Conservation (phyloP, 2,113 vertebrate genomes). For the Spilogale gracilis region DNA sequence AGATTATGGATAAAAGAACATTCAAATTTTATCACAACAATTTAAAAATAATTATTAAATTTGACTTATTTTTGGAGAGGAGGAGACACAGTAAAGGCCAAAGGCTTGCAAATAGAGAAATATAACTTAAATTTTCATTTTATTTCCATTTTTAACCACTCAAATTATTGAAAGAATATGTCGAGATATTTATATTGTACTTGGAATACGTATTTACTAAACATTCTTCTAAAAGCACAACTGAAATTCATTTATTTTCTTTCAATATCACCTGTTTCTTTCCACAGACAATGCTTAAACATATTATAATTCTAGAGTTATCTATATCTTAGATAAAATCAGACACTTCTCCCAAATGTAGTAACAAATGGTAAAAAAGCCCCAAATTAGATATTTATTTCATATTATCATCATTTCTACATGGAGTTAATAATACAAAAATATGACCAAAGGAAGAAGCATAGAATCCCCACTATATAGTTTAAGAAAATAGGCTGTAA, state of each 20-base stretch:
- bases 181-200: neutral
- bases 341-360: neutral
- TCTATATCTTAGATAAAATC: neutral
- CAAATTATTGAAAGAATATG: neutral
- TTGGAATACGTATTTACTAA: neutral
- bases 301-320: neutral
- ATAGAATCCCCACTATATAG: neutral
- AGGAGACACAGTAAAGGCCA: neutral
- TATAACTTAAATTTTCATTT: neutral
- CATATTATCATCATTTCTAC: neutral
- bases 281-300: neutral
- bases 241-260: neutral
- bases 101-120: neutral
- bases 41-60: conserved; percentile 37
- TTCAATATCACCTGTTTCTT: neutral
- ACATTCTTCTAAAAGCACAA: neutral
- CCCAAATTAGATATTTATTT: neutral
- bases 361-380: neutral
- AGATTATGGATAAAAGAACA: neutral
- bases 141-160: neutral
- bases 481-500: neutral
- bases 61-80: neutral
- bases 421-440: neutral
- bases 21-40: neutral
- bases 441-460: neutral